Base-by-base conservation (phyloP, 30 jellyfish, hydroid and myxozoan species). In the Cassiopea andromeda region DNA sequence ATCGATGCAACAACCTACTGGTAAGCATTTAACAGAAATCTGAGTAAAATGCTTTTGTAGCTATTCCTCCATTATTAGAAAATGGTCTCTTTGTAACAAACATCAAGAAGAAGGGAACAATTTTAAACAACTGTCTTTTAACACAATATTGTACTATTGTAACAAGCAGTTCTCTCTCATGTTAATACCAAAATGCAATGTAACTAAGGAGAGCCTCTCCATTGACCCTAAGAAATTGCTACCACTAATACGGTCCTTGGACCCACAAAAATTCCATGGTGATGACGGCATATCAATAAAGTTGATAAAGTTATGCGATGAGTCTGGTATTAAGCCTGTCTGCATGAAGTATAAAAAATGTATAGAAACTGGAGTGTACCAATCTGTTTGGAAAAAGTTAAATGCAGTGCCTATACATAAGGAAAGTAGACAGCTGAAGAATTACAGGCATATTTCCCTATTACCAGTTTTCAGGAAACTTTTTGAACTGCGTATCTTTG, bases 51-150 rank as follows among this genome's bases (percentile, higher is more conserved):
- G 77, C 77, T 68, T 68, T 68, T 14, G 77, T 68, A 68, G 77
- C 77, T 47, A 70, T 88, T 45, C 92, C 96, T 64, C 91, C 96
- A 18, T 61, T 88, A 16, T 82, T 69, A 16, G 78, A 78, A 48
- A 81, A 78, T 49, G 81, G 82, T n/a, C 43, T 80, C 16, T 69
- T 88, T 71, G 71, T 88, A 38, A 80, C 92, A 44, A 81, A 80
- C 46, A 48, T 88, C 12, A 60, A 48, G 54, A 81, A 60, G 60
- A 88, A 88, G 61, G 92, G 87, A 19, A 80, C 76, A 17, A 27
- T 88, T 12, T 61, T 88, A 15, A 80, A 78, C 49, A 75, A 72
- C 69, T 88, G 47, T 78, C 78, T 88, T 88, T 82, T 78, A 2
- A 68, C 78, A 5, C 94, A 87, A 58, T 87, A 84, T 58, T 75